A percentile compares a stretch with the other conserved stretches of the same genome.
These are phyloP conservation scores for Tragelaphus strepsiceros DNA, from an alignment of 2,113 vertebrate genomes.

Conservation along the genomic window DNA sequence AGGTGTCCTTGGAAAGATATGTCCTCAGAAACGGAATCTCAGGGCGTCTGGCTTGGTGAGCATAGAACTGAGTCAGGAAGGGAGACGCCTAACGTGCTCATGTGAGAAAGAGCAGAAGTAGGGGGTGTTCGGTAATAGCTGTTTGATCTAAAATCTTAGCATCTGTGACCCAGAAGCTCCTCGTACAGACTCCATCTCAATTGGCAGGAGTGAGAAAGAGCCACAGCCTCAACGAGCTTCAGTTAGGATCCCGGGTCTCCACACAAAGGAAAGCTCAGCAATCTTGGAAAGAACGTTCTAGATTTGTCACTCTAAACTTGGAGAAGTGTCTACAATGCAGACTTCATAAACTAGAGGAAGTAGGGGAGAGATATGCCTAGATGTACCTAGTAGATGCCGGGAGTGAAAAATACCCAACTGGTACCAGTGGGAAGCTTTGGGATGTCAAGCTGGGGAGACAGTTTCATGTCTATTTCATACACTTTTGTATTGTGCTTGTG, in stretches of 20 bases:
- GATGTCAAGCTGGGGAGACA: no score
- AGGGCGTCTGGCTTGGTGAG: background rate
- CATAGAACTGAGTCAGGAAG: background rate
- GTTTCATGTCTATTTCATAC: rapidly evolving
- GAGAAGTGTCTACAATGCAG: rapidly evolving
- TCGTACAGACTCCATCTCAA: rapidly evolving
- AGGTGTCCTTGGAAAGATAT: rapidly evolving
- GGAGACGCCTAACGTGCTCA: rapidly evolving
- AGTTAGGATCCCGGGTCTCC: background rate
- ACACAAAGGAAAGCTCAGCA: background rate
- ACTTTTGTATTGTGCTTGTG: background rate
- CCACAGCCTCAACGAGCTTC: rapidly evolving
- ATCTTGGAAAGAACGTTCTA: rapidly evolving
- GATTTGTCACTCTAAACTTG: background rate
- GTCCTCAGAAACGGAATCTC: background rate
- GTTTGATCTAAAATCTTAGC: background rate
- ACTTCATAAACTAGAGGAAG: background rate
- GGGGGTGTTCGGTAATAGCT: rapidly evolving
- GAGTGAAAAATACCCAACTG: background rate
- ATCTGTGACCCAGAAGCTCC: background rate
- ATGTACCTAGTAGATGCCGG: background rate
- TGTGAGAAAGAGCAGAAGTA: background rate
- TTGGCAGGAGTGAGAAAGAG: background rate
- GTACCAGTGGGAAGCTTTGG: rapidly evolving
- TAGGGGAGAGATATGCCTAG: background rate